Percentiles rank a stretch among this genome's conserved stretches.
These are phyloP conservation scores for Eupithecia dodoneata DNA, from an alignment of 2,888 invertebrate genomes.

Conservation along the genomic window DNA sequence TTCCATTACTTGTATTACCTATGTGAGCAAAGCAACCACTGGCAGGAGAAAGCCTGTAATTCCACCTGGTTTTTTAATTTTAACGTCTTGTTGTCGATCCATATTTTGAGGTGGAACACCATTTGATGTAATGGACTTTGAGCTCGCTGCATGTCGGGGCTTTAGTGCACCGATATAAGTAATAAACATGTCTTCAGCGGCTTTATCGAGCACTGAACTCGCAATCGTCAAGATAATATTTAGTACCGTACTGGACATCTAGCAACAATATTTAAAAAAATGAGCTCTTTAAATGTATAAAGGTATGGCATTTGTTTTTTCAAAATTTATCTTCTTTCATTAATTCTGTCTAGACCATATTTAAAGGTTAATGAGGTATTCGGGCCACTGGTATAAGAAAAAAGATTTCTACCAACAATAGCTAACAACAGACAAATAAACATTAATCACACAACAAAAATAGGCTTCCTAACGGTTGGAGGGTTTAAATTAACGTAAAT, in stretches of 20 bases:
- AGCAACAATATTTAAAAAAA: conserved; percentile 26
- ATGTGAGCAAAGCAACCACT: conserved; percentile 47
- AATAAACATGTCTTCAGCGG: conserved; percentile 46
- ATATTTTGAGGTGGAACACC: conserved; percentile 51
- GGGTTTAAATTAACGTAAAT: neutral
- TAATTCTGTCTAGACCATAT: no score
- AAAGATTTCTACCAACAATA: no score
- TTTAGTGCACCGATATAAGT: conserved; percentile 49
- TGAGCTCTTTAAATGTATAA: neutral
- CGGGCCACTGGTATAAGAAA: no score
- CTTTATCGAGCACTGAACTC: conserved; percentile 36
- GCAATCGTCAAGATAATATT: conserved; percentile 33
- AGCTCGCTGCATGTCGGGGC: conserved; percentile 47
- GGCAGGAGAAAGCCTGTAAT: conserved; percentile 31
- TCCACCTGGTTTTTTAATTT: conserved; percentile 34
- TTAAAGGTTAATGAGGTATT: no score
- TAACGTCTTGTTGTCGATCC: conserved; percentile 34
- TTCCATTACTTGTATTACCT: conserved; percentile 49
- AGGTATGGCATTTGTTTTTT: neutral
- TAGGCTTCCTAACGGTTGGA: no score
- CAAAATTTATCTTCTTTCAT: neutral
- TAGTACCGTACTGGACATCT: conserved; percentile 27
- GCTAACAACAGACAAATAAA: no score
- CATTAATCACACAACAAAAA: no score
- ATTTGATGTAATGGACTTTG: conserved; percentile 55